Evolutionary conservation across 2,888 invertebrate species (phyloP).

Genomic region (Cheilosia impressa): DNA sequence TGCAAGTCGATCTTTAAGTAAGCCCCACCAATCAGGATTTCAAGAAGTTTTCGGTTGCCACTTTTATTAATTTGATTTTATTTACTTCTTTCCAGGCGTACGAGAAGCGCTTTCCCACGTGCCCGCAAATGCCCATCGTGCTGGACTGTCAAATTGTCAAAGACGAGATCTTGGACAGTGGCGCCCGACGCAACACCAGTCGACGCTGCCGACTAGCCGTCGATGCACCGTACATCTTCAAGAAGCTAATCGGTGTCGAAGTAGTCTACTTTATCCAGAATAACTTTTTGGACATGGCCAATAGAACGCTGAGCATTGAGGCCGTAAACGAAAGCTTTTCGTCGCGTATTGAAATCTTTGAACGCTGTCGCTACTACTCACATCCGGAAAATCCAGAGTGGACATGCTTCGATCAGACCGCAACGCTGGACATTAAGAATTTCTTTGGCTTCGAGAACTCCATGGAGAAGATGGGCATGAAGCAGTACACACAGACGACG

Average conservation of each 20-base stretch:
- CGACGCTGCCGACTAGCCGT: constrained; percentile 95
- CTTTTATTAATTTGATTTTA: too few relatives aligned
- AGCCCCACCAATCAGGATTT: too few relatives aligned
- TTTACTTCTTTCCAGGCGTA: constrained; percentile 89
- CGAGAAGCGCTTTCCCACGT: constrained; percentile 95
- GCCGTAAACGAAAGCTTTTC: constrained; percentile 97
- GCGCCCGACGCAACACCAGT: constrained; percentile 91
- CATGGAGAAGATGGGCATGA: constrained; percentile 97
- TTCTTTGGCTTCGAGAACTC: constrained; percentile 97
- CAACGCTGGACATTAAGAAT: constrained; percentile 95
- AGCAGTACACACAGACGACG: constrained; percentile 90
- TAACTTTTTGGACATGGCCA: constrained; percentile 92
- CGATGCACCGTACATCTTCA: constrained; percentile 96
- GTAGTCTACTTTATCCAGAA: constrained; percentile 95
- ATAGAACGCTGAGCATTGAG: constrained; percentile 92
- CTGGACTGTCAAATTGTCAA: constrained; percentile 92
- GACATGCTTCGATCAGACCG: constrained; percentile 98
- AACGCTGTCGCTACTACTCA: constrained; percentile 89
- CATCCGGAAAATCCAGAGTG: constrained; percentile 96
- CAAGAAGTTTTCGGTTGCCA: not conserved
- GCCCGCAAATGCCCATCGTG: constrained; percentile 97
- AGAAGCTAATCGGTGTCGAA: constrained; percentile 97
- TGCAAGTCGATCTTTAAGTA: too few relatives aligned
- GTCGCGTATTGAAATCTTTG: constrained; percentile 91
- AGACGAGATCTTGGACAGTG: constrained; percentile 91